Evolutionary conservation across 2,113 vertebrate genomes (phyloP), one percentile per base, ranked within the genome.

Genomic region (Daubentonia madagascariensis): DNA sequence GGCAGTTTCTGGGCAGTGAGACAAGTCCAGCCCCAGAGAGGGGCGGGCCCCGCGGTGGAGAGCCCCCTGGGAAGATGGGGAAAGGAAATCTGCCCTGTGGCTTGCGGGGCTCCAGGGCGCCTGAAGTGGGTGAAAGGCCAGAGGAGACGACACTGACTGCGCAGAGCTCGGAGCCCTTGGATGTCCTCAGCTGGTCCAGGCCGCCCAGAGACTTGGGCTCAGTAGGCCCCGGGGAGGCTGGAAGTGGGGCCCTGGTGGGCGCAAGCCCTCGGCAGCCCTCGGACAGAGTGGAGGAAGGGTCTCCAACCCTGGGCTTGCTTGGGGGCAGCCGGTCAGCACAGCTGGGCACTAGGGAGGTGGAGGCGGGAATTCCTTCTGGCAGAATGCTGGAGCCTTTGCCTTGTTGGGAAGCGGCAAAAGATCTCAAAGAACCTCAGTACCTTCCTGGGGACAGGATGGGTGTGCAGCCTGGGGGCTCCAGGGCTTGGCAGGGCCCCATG

Each of bases 311-410:
- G 45, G 96, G 91, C 43, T 63, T 97, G 68, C 75, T 84, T 48
- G 89, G 87, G 67, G 91, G 85, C 78, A 87, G 93, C 85, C 0
- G 18, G 70, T 18, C 32, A 20, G 48, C 73, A 35, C 97, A 59
- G 70, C 79, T 10, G 25, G 92, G 43, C 4, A 7, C 48, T 1
- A 3, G 0, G 23, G 75, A 97, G 40, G 25, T 57, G n/a, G 59
- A 95, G 70, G 52, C 1, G 2, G 65, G 52, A 25, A 40, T 85
- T 91, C 25, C 43, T 22, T 80, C 40, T 35, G 85, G 72, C 1
- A 0, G n/a, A 68, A 70, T 72, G 79, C 92, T 95, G 85, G 81
- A 84, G 50, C 50, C 97, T 86, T 73, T 93, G 54, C 73, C 83
- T 73, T 73, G 54, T 50, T 94, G 94, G 94, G 88, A 91, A 43